Percentiles rank a stretch among this genome's conserved stretches.
These are phyloP conservation scores for Siniperca chuatsi DNA, from an alignment of 2,113 vertebrate genomes.

Conservation along the genomic window DNA sequence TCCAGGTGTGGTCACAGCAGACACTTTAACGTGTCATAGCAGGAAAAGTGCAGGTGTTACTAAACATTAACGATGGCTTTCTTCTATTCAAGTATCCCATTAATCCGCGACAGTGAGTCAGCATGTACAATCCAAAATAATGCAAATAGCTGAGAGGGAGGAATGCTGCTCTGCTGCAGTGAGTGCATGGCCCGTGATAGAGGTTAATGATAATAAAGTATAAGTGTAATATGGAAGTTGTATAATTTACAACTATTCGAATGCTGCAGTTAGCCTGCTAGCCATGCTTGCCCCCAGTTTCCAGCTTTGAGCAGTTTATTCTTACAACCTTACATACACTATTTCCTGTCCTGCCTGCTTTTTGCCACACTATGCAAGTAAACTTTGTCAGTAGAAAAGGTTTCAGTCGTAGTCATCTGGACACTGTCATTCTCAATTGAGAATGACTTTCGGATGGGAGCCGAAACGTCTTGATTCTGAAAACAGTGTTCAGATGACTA, in stretches of 20 bases:
- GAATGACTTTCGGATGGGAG: no score
- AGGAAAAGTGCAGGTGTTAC: neutral
- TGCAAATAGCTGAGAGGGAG: neutral
- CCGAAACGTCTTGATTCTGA: no score
- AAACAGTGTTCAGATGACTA: no score
- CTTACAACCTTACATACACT: neutral
- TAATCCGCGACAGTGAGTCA: neutral
- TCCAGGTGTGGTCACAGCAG: neutral
- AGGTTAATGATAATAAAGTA: neutral
- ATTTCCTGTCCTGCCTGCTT: neutral
- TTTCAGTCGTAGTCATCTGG: no score
- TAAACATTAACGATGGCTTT: neutral
- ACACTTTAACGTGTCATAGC: neutral
- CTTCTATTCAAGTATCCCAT: neutral
- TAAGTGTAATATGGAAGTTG: neutral
- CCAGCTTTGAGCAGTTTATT: neutral
- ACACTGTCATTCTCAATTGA: no score
- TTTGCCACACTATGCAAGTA: neutral
- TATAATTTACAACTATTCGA: neutral
- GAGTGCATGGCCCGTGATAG: neutral
- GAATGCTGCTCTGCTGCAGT: neutral
- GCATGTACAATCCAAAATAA: neutral
- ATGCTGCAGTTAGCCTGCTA: neutral
- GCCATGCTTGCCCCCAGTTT: neutral
- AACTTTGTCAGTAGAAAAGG: neutral